Percentiles rank a stretch among this genome's conserved stretches.
phyloP scores from a whole-genome alignment of 2,888 invertebrate genomes.

The Cryptus armator region DNA sequence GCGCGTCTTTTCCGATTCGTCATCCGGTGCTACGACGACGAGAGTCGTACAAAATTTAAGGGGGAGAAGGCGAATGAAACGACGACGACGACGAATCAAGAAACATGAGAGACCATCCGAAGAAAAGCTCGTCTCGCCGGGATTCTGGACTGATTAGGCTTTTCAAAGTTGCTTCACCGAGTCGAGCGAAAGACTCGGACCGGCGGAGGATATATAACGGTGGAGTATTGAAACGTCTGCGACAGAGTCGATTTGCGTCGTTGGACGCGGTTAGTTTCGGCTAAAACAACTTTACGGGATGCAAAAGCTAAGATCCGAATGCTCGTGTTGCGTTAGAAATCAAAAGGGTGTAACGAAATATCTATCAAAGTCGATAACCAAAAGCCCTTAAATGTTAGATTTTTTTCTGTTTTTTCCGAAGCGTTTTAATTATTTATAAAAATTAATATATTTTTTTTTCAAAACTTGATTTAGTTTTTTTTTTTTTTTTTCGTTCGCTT shows the following conservation, averaged over 20 bases:
- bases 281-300: conserved; percentile 46
- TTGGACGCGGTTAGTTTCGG: conserved; percentile 49
- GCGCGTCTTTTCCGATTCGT: conserved; percentile 13
- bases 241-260: conserved; percentile 47
- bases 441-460: too few species aligned
- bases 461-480: too few species aligned
- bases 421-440: too few species aligned
- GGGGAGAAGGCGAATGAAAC: conserved; percentile 24
- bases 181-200: conserved; percentile 20
- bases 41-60: conserved; percentile 30
- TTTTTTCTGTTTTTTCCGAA: not conserved
- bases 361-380: conserved; percentile 5
- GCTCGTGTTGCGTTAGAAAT: conserved; percentile 33
- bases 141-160: conserved; percentile 59
- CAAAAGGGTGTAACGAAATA: conserved; percentile 16
- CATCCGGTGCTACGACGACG: conserved; percentile 1
- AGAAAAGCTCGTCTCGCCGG: conserved; percentile 40
- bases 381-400: conserved; percentile 20
- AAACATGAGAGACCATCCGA: conserved; percentile 21
- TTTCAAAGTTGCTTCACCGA: conserved; percentile 57
- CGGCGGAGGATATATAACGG: conserved; percentile 44
- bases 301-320: conserved; percentile 30
- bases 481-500: too few species aligned
- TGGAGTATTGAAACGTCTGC: conserved; percentile 53
- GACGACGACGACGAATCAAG: not conserved